These are phyloP conservation scores for Amphilophus citrinellus DNA, from an alignment of 2,113 vertebrate species.

Conservation along the genomic window DNA sequence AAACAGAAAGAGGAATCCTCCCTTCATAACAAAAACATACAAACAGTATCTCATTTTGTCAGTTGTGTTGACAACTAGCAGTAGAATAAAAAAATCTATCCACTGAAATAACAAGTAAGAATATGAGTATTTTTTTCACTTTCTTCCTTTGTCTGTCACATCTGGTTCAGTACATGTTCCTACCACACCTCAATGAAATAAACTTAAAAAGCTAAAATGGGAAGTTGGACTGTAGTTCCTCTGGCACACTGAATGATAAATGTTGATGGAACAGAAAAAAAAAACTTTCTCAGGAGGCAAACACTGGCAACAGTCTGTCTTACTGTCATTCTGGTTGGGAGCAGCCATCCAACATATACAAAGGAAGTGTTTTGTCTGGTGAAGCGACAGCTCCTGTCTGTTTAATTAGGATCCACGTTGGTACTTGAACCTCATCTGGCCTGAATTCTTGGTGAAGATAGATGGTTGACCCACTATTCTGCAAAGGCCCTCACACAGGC, in stretches of 20 bases:
- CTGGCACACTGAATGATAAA: conserved; percentile 58
- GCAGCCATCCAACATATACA: conserved; percentile 53
- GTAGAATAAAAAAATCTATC: background rate
- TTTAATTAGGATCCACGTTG: conserved; percentile 36
- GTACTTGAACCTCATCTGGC: conserved; percentile 29
- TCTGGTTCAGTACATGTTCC: conserved; percentile 32
- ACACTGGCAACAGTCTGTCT: conserved; percentile 41
- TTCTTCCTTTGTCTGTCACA: conserved; percentile 13
- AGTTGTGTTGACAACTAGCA: background rate
- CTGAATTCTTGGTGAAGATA: conserved; percentile 42
- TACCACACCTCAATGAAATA: conserved; percentile 60
- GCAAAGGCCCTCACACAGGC: conserved; percentile 31
- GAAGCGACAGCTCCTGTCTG: conserved; percentile 36
- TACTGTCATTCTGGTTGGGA: conserved; percentile 49
- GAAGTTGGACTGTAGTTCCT: conserved; percentile 32
- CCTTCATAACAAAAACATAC: conserved; percentile 7
- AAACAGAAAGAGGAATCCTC: conserved; percentile 7
- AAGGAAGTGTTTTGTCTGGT: conserved; percentile 71
- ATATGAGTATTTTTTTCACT: conserved; percentile 17
- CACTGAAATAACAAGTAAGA: background rate
- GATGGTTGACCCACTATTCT: conserved; percentile 66
- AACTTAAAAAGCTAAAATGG: conserved; percentile 59
- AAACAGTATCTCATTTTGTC: background rate
- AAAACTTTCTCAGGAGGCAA: conserved; percentile 27
- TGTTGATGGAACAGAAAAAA: conserved; percentile 45